Evolutionary conservation across 2,797 vertebrate genomes (phyloP).

Genomic region (Bryconaethiops microstoma): DNA sequence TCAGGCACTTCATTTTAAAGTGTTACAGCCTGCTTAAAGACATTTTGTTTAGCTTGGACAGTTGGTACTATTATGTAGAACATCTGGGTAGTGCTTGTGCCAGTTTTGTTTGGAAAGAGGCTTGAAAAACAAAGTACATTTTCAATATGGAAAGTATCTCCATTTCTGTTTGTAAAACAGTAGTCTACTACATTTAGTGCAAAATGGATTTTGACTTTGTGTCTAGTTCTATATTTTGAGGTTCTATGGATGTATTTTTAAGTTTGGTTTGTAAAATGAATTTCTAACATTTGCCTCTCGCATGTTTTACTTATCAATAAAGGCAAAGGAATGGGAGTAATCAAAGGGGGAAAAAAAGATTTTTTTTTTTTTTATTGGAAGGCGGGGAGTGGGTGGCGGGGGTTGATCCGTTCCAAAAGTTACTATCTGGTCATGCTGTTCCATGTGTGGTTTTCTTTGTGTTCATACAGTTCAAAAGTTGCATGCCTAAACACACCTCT

Average conservation of each 20-base stretch:
- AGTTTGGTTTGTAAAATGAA: slow-evolving; percentile 92
- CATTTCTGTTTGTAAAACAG: slow-evolving; percentile 66
- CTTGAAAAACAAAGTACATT: slow-evolving; percentile 20
- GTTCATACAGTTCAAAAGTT: too few species aligned
- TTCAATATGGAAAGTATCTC: slow-evolving; percentile 12
- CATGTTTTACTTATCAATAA: slow-evolving; percentile 99
- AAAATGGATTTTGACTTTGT: slow-evolving; percentile 91
- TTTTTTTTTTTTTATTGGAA: too few species aligned
- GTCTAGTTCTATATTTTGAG: slow-evolving; percentile 99
- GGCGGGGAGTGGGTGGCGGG: too few species aligned
- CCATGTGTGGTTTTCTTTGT: too few species aligned
- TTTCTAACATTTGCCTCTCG: slow-evolving; percentile 89
- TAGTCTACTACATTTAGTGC: slow-evolving; percentile 83
- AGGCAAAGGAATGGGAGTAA: slow-evolving; percentile 91
- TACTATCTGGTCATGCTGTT: too few species aligned
- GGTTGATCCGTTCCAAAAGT: slow-evolving; percentile 90
- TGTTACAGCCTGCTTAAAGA: not conserved
- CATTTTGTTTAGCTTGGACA: slow-evolving; percentile 10
- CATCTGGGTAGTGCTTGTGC: slow-evolving; percentile 16
- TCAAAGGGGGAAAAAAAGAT: slow-evolving; percentile 48
- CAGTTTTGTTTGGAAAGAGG: slow-evolving; percentile 22
- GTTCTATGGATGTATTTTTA: slow-evolving; percentile 98
- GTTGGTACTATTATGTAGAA: not conserved
- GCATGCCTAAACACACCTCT: too few species aligned
- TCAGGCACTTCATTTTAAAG: not conserved